Percentiles rank a stretch among this genome's conserved stretches.
Evolutionary conservation across 1,140 invertebrate genomes (phyloP).

Genomic region (Drosophila arawakana): DNA sequence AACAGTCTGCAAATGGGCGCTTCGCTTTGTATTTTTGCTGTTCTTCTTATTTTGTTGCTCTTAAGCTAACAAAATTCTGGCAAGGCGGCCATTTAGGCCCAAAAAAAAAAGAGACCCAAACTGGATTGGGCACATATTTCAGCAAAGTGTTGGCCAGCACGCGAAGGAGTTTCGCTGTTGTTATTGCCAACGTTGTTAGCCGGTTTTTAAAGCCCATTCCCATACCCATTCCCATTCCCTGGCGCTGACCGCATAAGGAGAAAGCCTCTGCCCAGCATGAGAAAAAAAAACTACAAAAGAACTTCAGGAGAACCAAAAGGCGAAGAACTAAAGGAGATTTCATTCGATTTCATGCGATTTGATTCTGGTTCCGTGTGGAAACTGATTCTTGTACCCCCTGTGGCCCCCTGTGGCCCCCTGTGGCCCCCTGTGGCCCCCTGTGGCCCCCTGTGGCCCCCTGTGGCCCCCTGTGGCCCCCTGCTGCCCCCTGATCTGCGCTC

Average conservation of each 20-base stretch:
- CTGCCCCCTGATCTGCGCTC: neutral
- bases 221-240: slow-evolving; percentile 12
- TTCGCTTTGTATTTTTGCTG: slow-evolving; percentile 65
- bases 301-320: too few species aligned
- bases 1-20: slow-evolving; percentile 53
- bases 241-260: slow-evolving; percentile 57
- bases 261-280: slow-evolving; percentile 58
- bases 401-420: neutral
- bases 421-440: neutral
- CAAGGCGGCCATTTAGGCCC: slow-evolving; percentile 57
- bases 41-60: slow-evolving; percentile 43
- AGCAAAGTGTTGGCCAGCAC: slow-evolving; percentile 72
- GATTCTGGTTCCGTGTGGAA: slow-evolving; percentile 43
- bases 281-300: neutral
- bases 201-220: slow-evolving; percentile 41
- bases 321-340: slow-evolving; percentile 10
- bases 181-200: slow-evolving; percentile 20
- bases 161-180: slow-evolving; percentile 60
- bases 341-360: slow-evolving; percentile 21
- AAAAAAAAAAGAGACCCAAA: slow-evolving; percentile 46
- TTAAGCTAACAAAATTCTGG: slow-evolving; percentile 77
- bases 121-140: slow-evolving; percentile 79
- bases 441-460: neutral
- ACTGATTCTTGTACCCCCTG: slow-evolving; percentile 27
- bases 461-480: too few species aligned